Evolutionary conservation across 2,113 vertebrate species (phyloP).

Genomic region (Alces alces): DNA sequence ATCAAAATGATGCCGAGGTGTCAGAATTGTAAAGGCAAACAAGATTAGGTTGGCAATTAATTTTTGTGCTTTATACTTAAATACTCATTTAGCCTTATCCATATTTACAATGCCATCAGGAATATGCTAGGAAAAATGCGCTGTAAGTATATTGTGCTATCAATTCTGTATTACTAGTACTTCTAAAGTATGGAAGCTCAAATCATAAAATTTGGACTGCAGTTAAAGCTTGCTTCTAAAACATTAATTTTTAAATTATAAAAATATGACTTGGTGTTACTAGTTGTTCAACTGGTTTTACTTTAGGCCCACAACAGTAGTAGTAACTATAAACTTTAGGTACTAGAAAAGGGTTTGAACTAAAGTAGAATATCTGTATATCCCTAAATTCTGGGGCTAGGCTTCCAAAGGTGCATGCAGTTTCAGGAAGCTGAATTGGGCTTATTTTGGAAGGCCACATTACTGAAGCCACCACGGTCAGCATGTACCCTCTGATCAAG

Average conservation of each 20-base stretch:
- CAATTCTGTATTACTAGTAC: neutral
- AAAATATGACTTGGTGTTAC: neutral
- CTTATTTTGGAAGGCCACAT: neutral
- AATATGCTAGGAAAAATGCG: neutral
- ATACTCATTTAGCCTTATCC: neutral
- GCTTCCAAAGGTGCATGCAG: neutral
- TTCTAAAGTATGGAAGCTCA: neutral
- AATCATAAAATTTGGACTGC: neutral
- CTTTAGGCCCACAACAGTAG: neutral
- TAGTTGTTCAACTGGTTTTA: neutral
- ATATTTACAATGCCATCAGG: neutral
- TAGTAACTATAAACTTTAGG: neutral
- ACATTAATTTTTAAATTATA: neutral
- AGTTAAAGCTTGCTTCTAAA: neutral
- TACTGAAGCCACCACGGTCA: neutral
- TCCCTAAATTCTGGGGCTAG: neutral
- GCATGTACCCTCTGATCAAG: neutral
- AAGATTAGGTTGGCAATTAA: constrained; percentile 8
- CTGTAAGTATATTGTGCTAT: neutral
- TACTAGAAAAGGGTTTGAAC: neutral
- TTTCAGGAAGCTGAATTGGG: neutral
- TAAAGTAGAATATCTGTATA: neutral
- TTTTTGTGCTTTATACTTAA: constrained; percentile 50
- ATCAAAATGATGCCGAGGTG: neutral
- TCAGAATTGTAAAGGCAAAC: neutral